Evolutionary conservation across 2,888 invertebrate species (phyloP).

Genomic region (Cybosia mesomella): DNA sequence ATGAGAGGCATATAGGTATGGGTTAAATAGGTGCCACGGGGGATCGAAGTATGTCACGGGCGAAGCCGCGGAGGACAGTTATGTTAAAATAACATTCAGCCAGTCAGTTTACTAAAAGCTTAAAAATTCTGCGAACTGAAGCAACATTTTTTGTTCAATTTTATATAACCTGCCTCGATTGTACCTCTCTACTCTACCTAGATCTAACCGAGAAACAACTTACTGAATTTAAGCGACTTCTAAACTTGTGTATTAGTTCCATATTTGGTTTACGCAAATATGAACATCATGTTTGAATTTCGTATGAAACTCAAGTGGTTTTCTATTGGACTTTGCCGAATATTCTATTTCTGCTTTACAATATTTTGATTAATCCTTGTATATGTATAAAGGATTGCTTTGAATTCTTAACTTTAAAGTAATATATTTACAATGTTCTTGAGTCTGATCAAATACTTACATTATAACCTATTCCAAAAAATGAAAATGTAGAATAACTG

Average conservation of each 20-base stretch:
- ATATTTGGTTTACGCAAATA: constrained; percentile 5
- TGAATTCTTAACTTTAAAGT: not conserved
- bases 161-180: too few relatives aligned
- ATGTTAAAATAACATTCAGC: too few relatives aligned
- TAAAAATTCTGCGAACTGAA: too few relatives aligned
- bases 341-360: not conserved
- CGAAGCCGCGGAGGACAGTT: too few relatives aligned
- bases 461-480: too few relatives aligned
- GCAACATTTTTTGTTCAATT: too few relatives aligned
- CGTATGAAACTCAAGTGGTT: constrained; percentile 1
- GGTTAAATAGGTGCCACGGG: too few relatives aligned
- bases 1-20: too few relatives aligned
- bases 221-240: not conserved
- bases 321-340: not conserved
- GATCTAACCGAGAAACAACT: not conserved
- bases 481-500: too few relatives aligned
- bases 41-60: too few relatives aligned
- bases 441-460: not conserved
- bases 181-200: not conserved
- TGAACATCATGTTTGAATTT: constrained; percentile 4
- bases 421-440: not conserved
- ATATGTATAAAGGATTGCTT: not conserved
- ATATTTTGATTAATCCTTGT: not conserved
- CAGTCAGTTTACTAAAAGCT: too few relatives aligned
- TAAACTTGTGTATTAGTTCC: not conserved